phyloP scores from a whole-genome alignment of 2,113 vertebrate genomes.

The Isichthys henryi region DNA sequence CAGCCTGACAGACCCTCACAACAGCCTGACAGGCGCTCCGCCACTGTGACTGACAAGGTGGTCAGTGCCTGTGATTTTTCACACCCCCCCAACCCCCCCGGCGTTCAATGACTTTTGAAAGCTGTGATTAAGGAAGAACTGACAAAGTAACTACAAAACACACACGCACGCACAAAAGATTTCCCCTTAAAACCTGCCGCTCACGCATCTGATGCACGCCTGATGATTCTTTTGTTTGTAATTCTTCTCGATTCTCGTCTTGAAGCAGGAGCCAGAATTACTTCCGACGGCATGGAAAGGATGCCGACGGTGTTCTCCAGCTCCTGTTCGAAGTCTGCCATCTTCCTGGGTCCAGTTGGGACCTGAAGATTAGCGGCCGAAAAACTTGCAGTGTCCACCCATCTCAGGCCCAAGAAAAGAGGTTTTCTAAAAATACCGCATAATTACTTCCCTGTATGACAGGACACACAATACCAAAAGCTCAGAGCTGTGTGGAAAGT shows the following conservation, averaged over 20 bases:
- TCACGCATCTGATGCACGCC: background rate
- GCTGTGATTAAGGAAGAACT: slow-evolving; percentile 26
- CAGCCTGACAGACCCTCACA: slow-evolving; percentile 68
- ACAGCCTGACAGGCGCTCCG: slow-evolving; percentile 70
- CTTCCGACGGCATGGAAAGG: background rate
- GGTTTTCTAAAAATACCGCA: slow-evolving; percentile 12
- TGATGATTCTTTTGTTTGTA: slow-evolving; percentile 17
- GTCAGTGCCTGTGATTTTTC: slow-evolving; percentile 47
- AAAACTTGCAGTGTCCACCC: background rate
- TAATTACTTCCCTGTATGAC: slow-evolving; percentile 16
- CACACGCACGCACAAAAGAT: background rate
- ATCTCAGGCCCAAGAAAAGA: background rate
- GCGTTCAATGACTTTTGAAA: slow-evolving; percentile 49
- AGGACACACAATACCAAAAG: background rate
- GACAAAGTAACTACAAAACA: slow-evolving; percentile 14
- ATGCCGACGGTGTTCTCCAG: background rate
- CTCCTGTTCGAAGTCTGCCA: background rate
- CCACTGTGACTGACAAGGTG: slow-evolving; percentile 67
- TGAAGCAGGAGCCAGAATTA: background rate
- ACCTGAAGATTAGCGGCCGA: background rate
- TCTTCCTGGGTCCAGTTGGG: background rate
- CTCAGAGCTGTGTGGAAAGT: background rate
- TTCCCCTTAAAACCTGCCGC: slow-evolving; percentile 16
- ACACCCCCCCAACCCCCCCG: slow-evolving; percentile 33
- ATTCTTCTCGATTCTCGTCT: background rate